These are phyloP conservation scores for Microctenopoma lineatum DNA, from an alignment of 2,797 vertebrate species.

Conservation along the genomic window DNA sequence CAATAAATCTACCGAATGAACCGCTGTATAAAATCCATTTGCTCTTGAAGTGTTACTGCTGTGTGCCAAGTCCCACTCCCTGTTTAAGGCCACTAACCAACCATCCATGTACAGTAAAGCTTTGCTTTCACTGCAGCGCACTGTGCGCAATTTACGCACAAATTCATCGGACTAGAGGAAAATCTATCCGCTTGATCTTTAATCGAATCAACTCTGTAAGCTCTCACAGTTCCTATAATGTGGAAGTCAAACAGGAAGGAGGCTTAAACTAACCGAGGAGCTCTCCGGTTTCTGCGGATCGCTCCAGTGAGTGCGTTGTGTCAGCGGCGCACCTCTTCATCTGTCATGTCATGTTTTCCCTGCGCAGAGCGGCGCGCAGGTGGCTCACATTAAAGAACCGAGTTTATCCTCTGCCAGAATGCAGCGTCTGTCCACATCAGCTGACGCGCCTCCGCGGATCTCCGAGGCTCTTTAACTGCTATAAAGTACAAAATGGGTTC, in stretches of 20 bases:
- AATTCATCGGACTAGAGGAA: not conserved
- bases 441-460: constrained; percentile 61
- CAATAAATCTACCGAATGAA: constrained; percentile 18
- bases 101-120: constrained; percentile 18
- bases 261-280: constrained; percentile 65
- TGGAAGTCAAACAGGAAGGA: constrained; percentile 74
- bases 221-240: constrained; percentile 51
- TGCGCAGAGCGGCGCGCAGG: constrained; percentile 60
- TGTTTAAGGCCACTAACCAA: constrained; percentile 2
- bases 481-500: not conserved
- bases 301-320: constrained; percentile 59
- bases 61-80: not conserved
- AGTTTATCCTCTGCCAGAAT: constrained; percentile 54
- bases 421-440: constrained; percentile 65
- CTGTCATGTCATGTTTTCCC: constrained; percentile 71
- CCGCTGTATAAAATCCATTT: constrained; percentile 10
- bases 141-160: constrained; percentile 29
- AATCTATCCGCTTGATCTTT: constrained; percentile 53
- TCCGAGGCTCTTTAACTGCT: not conserved
- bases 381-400: constrained; percentile 71
- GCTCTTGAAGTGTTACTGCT: not conserved
- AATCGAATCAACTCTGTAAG: constrained; percentile 55
- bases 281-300: constrained; percentile 61
- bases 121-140: not conserved
- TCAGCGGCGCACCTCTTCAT: constrained; percentile 71